Base-by-base conservation (phyloP, 2,113 vertebrate species). In the Neodon shergylaensis region DNA sequence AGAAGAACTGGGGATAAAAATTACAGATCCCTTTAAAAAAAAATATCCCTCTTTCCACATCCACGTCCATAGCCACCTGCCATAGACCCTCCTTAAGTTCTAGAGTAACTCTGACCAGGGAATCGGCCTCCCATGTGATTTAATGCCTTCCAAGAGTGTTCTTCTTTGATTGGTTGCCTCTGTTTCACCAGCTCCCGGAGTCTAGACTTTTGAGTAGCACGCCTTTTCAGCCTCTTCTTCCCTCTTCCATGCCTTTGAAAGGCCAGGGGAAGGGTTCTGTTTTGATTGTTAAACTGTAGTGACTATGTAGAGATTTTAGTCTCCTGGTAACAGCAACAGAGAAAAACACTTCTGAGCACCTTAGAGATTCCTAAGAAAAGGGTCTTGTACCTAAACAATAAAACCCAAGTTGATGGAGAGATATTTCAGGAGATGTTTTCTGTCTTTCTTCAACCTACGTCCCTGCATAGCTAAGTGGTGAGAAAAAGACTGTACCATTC, bases 251-350 rank as follows among this genome's bases (percentile, higher is more conserved):
- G 54, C 42, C 66, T 90, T 78, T 4, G 76, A 94, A 63, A 84
- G 49, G 39, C 54, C 85, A 28, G 0, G 26, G 21, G 21, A 81
- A 92, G 65, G 9, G 14, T 68, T 86, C 96, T 93, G 19, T 47
- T 95, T 95, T 90, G 39, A 76, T 81, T 94, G 77, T 96, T 86
- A 74, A 90, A 91, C 77, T 85, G 44, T 49, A 14, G 17, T 77
- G 42, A 96, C 79, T 39, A 6, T 85, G 88, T 90, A 88, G 61
- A 88, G 63, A 86, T 88, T 94, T 92, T 88, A 94, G 91, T 84
- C 79, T 91, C 39, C 49, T 54, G 3, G 13, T 83, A 92, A 78
- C n/a, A 66, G 36, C 77, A 68, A 61, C 31, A 77, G 26, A 92
- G 76, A 88, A 92, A 97, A 95, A 77, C 65, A 76, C 74, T 88